These are phyloP conservation scores for Anolis sagrei DNA, from an alignment of 2,113 vertebrate species.

Conservation along the genomic window DNA sequence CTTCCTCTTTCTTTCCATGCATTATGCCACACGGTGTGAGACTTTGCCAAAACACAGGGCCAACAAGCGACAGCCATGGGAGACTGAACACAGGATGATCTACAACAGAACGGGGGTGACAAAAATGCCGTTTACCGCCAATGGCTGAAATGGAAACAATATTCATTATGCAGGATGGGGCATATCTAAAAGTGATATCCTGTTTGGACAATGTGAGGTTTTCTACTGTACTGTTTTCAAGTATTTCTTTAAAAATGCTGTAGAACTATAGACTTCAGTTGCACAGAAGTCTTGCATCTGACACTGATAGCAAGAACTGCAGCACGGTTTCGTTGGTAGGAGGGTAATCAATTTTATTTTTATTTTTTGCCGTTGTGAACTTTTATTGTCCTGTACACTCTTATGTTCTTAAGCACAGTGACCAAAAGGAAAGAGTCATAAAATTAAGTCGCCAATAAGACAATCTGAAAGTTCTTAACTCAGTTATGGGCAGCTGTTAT, in stretches of 20 bases:
- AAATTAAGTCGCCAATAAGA: conserved; percentile 47
- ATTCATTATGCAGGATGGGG: conserved; percentile 44
- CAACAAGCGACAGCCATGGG: background rate
- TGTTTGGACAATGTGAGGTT: conserved; percentile 33
- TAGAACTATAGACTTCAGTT: background rate
- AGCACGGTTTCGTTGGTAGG: background rate
- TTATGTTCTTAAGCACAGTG: conserved; percentile 55
- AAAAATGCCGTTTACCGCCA: conserved; percentile 40
- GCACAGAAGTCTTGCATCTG: background rate
- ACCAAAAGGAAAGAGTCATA: conserved; percentile 64
- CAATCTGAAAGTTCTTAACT: conserved; percentile 49
- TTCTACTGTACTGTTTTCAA: background rate
- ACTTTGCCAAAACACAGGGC: background rate
- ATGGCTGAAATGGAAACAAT: conserved; percentile 52
- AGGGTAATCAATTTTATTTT: background rate
- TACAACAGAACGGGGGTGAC: background rate
- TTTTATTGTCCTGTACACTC: conserved; percentile 27
- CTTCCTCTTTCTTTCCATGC: conserved; percentile 83
- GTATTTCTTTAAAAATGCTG: conserved; percentile 16
- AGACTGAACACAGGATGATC: conserved; percentile 31
- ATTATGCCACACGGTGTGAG: conserved; percentile 84
- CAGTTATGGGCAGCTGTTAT: conserved; percentile 21
- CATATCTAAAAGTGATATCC: conserved; percentile 36
- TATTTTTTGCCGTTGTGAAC: background rate
- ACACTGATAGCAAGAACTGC: background rate